phyloP scores from a whole-genome alignment of 2,888 invertebrate species.

The Tortrix viridana region DNA sequence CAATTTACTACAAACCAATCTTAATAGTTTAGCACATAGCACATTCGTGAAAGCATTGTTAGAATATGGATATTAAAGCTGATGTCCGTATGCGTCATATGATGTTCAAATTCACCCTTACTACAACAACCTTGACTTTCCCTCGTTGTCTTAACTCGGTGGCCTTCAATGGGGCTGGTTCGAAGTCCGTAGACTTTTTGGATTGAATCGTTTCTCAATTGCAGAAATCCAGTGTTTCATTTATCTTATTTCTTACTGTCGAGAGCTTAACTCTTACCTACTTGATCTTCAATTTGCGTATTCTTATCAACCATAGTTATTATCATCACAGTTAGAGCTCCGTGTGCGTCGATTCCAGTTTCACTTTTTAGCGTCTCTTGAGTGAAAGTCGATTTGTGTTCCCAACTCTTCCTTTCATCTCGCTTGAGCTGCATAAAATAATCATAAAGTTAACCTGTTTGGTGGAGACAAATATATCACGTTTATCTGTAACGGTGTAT shows the following conservation, averaged over 20 bases:
- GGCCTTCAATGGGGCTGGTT: slow-evolving; percentile 55
- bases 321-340: slow-evolving; percentile 64
- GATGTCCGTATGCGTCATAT: slow-evolving; percentile 45
- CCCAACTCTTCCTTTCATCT: slow-evolving; percentile 75
- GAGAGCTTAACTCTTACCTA: slow-evolving; percentile 30
- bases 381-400: slow-evolving; percentile 77
- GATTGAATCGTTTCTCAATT: slow-evolving; percentile 13
- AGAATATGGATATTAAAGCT: slow-evolving; percentile 10
- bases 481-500: slow-evolving; percentile 13
- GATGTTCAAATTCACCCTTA: slow-evolving; percentile 52
- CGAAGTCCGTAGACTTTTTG: slow-evolving; percentile 40
- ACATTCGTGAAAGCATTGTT: slow-evolving; percentile 18
- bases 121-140: slow-evolving; percentile 47
- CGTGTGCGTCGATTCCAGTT: slow-evolving; percentile 69
- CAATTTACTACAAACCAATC: slow-evolving; percentile 36
- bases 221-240: slow-evolving; percentile 7
- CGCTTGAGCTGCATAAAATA: slow-evolving; percentile 51
- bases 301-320: slow-evolving; percentile 30
- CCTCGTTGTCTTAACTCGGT: slow-evolving; percentile 51
- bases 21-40: slow-evolving; percentile 12
- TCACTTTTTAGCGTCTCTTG: slow-evolving; percentile 79
- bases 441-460: slow-evolving; percentile 50
- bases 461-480: slow-evolving; percentile 36
- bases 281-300: slow-evolving; percentile 37
- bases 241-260: slow-evolving; percentile 8